Evolutionary conservation across 2,797 vertebrate species (phyloP), one percentile per base, ranked within the genome.

Genomic region (Hydrocynus forskahlii): DNA sequence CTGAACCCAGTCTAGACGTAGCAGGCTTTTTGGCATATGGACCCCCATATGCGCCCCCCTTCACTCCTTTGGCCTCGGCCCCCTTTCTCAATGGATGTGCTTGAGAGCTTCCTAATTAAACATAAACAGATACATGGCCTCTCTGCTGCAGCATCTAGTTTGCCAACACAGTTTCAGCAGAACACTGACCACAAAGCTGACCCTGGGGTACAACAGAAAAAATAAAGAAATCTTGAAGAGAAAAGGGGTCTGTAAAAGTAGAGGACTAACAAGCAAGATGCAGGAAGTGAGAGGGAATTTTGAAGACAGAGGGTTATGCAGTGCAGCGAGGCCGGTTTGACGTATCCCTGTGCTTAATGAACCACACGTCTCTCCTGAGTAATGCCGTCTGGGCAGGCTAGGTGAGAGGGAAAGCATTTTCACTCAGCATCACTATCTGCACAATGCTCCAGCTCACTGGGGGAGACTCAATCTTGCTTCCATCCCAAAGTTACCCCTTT

Each of bases 101-200:
- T 78, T 75, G 54, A 85, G 69, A 79, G 76, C 70, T 59, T 83
- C 43, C 72, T 86, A 86, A 88, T 89, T 81, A 84, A 86, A 88
- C 85, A 64, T 82, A 86, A 84, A 88, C 79, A 74, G 75, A 86
- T 77, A 55, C 66, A 84, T 38, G 40, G 78, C 38, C 81, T 79
- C 79, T 45, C 50, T 82, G 80, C 48, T 45, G 67, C 79, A 59
- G 38, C 75, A 69, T 35, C 55, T 52, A 19, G 57, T 73, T 59
- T 54, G 76, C 76, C 57, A 81, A 80, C 62, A 68, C 83, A 84
- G 76, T 68, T 81, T 78, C 48, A 70, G 71, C 50, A 66, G 12
- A 74, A 76, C 29, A 48, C 68, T 63, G 66, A 80, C 69, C 35
- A 57, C 40, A 52, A 50, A 60, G 6, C 29, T 23, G 63, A 70